phyloP scores from a whole-genome alignment of 2,797 vertebrate genomes.

The Netta rufina region DNA sequence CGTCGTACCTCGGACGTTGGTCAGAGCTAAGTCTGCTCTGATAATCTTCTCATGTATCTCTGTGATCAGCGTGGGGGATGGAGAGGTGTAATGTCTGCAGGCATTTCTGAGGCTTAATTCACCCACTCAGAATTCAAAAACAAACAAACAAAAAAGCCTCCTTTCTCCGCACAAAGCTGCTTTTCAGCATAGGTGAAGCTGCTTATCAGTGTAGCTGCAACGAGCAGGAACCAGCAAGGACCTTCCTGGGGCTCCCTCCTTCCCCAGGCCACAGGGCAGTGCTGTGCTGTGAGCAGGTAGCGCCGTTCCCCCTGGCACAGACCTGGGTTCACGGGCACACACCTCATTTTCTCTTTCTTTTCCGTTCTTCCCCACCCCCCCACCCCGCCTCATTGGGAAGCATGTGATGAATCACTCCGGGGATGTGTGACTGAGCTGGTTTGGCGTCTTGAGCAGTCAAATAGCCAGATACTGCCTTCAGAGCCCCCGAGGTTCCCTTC shows the following conservation, averaged over 20 bases:
- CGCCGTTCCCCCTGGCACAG: neutral
- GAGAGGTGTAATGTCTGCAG: neutral
- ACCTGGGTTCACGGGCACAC: neutral
- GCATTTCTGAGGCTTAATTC: neutral
- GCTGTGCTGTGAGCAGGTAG: neutral
- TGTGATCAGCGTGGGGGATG: neutral
- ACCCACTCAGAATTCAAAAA: neutral
- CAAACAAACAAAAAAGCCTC: too few species aligned
- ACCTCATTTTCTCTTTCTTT: neutral
- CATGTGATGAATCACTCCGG: constrained; percentile 23
- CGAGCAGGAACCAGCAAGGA: neutral
- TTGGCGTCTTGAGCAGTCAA: neutral
- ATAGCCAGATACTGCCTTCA: neutral
- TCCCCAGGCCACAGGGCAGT: neutral
- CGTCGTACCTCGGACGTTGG: neutral
- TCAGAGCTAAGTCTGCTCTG: neutral
- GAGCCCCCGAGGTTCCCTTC: neutral
- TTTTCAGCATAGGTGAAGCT: fast-evolving
- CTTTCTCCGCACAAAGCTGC: neutral
- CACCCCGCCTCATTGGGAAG: fast-evolving
- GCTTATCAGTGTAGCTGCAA: fast-evolving
- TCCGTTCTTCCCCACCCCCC: neutral
- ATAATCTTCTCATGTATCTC: neutral
- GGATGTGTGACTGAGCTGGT: neutral
- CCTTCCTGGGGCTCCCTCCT: neutral